Percentiles rank a stretch among this genome's conserved stretches.
These are phyloP conservation scores for Malthinus flaveolus DNA, from an alignment of 2,888 invertebrate genomes.

Conservation along the genomic window DNA sequence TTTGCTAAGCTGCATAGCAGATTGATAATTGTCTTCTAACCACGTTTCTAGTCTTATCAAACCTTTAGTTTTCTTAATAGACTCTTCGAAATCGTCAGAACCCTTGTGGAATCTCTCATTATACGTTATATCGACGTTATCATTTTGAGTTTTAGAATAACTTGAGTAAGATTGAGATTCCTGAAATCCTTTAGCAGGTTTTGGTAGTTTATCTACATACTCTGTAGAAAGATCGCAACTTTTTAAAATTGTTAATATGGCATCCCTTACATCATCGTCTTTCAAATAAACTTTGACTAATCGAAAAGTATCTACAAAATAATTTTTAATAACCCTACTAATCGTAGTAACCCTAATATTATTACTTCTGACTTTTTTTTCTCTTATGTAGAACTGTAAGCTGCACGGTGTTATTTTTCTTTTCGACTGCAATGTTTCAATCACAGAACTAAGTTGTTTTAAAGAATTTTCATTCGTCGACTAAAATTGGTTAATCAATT, in stretches of 20 bases:
- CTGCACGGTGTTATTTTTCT: conserved; percentile 63
- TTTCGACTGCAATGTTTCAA: conserved; percentile 76
- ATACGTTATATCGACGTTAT: background rate
- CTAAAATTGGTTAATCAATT: conserved; percentile 53
- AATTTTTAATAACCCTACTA: conserved; percentile 34
- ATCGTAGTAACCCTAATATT: too few species aligned
- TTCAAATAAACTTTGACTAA: conserved; percentile 74
- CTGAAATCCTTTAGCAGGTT: conserved; percentile 39
- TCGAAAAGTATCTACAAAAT: conserved; percentile 67
- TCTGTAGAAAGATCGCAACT: conserved; percentile 86
- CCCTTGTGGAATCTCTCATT: conserved; percentile 34
- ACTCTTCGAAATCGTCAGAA: conserved; percentile 56
- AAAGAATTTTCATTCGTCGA: conserved; percentile 88
- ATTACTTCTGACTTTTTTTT: conserved; percentile 52
- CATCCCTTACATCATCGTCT: conserved; percentile 69
- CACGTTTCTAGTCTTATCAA: conserved; percentile 61
- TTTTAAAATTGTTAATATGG: conserved; percentile 75
- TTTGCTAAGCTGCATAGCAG: conserved; percentile 69
- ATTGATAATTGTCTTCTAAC: conserved; percentile 70
- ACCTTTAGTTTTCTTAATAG: conserved; percentile 53
- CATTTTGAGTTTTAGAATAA: conserved; percentile 13
- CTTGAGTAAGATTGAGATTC: background rate
- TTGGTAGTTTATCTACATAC: conserved; percentile 76
- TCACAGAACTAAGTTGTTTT: conserved; percentile 82
- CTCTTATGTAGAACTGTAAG: conserved; percentile 79